Conservation (phyloP, 1,140 invertebrate species). For the Drosophila lini region DNA sequence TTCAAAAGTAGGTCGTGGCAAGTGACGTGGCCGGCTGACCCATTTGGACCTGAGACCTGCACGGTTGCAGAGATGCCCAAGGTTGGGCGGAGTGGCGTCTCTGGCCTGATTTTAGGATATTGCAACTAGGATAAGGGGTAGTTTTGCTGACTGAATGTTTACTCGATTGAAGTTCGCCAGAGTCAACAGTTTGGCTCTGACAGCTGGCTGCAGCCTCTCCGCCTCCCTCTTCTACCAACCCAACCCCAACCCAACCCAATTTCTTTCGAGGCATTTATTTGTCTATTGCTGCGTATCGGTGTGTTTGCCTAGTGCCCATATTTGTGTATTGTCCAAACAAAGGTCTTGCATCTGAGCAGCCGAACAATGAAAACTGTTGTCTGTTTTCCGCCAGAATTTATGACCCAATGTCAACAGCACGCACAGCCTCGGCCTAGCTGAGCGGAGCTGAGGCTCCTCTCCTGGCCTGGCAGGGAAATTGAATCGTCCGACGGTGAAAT, state of each 20-base stretch:
- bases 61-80: constrained; percentile 4
- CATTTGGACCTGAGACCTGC: constrained; percentile 21
- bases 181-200: constrained; percentile 46
- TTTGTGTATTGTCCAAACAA: constrained; percentile 51
- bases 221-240: too few relatives aligned
- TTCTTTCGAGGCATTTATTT: constrained; percentile 40
- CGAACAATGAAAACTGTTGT: constrained; percentile 65
- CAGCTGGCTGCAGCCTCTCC: constrained; percentile 49
- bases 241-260: constrained; percentile 9
- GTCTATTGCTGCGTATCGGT: constrained; percentile 52
- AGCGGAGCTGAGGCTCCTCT: not conserved
- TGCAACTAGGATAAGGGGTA: constrained; percentile 1
- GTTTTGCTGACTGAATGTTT: constrained; percentile 14
- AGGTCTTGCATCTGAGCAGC: constrained; percentile 38
- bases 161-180: constrained; percentile 19
- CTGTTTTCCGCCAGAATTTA: constrained; percentile 66
- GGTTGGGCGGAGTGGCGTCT: constrained; percentile 1
- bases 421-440: constrained; percentile 32
- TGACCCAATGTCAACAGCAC: constrained; percentile 68
- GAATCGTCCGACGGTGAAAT: constrained; percentile 69
- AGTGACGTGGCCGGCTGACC: constrained; percentile 42
- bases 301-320: constrained; percentile 56
- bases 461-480: constrained; percentile 29
- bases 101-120: constrained; percentile 9
- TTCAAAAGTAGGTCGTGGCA: constrained; percentile 26